Conservation (phyloP, 2,888 invertebrate species). For the Margaritifera margaritifera region DNA sequence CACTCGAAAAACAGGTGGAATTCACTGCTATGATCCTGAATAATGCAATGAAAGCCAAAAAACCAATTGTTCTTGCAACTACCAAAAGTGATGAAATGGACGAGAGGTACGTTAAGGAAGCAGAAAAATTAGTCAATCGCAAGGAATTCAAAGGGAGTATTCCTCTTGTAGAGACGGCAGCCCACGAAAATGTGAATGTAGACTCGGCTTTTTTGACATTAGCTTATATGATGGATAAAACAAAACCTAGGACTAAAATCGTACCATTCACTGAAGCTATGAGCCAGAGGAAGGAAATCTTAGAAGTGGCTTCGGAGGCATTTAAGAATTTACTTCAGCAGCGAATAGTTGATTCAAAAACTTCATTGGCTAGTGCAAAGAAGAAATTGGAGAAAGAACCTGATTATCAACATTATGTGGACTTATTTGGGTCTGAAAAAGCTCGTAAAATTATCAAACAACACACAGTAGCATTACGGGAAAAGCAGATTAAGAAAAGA, state of each 20-base stretch:
- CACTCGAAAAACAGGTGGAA: conserved; percentile 86
- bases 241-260: conserved; percentile 78
- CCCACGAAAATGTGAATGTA: conserved; percentile 96
- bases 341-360: conserved; percentile 87
- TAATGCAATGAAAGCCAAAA: conserved; percentile 92
- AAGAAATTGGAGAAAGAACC: conserved; percentile 89
- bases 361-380: conserved; percentile 76
- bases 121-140: conserved; percentile 88
- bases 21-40: conserved; percentile 84
- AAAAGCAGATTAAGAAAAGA: conserved; percentile 84
- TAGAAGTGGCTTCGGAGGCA: conserved; percentile 92
- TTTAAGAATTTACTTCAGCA: conserved; percentile 89
- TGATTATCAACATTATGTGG: conserved; percentile 88
- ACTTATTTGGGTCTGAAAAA: conserved; percentile 90
- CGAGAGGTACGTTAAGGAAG: conserved; percentile 82
- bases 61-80: conserved; percentile 94
- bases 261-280: conserved; percentile 88
- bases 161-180: conserved; percentile 93
- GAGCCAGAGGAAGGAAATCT: conserved; percentile 86
- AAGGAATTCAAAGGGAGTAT: conserved; percentile 90
- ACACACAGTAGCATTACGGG: conserved; percentile 86
- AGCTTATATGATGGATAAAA: conserved; percentile 93
- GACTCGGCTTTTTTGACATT: conserved; percentile 89
- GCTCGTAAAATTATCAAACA: conserved; percentile 85
- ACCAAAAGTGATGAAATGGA: conserved; percentile 96